Evolutionary conservation across 2,888 invertebrate species (phyloP).

Genomic region (Azorinus chamasolen): DNA sequence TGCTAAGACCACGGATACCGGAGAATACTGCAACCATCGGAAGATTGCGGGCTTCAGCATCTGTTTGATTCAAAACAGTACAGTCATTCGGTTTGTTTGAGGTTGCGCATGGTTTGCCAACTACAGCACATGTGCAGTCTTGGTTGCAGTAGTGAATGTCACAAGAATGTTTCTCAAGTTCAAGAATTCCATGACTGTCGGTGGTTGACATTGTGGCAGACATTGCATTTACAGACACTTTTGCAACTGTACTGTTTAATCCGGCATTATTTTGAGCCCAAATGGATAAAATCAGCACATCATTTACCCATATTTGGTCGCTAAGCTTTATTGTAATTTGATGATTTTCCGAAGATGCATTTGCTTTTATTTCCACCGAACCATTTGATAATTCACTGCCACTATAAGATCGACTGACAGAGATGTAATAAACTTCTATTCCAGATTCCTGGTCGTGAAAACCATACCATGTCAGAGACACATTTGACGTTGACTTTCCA

Average conservation of each 20-base stretch:
- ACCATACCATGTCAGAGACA: constrained; percentile 65
- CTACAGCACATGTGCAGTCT: constrained; percentile 67
- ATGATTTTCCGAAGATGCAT: constrained; percentile 3
- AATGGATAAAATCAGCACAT: constrained; percentile 55
- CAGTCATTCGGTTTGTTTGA: background rate
- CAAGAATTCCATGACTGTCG: constrained; percentile 27
- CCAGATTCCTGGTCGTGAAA: constrained; percentile 65
- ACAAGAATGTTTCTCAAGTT: constrained; percentile 65
- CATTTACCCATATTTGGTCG: constrained; percentile 16
- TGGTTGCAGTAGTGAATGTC: constrained; percentile 59
- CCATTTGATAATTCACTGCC: constrained; percentile 54
- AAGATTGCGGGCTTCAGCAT: no score
- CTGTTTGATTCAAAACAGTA: no score
- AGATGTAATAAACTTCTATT: constrained; percentile 50
- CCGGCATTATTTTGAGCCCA: constrained; percentile 64
- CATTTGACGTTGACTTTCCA: constrained; percentile 1
- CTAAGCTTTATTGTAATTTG: constrained; percentile 6
- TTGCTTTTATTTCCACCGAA: background rate
- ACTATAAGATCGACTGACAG: constrained; percentile 50
- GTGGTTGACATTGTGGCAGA: background rate
- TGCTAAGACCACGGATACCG: no score
- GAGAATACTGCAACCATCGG: no score
- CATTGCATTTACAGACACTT: constrained; percentile 19
- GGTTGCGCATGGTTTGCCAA: constrained; percentile 57
- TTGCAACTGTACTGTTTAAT: constrained; percentile 37